These are phyloP conservation scores for Crypturellus tataupa DNA, from an alignment of 2,797 vertebrate genomes.

Conservation along the genomic window DNA sequence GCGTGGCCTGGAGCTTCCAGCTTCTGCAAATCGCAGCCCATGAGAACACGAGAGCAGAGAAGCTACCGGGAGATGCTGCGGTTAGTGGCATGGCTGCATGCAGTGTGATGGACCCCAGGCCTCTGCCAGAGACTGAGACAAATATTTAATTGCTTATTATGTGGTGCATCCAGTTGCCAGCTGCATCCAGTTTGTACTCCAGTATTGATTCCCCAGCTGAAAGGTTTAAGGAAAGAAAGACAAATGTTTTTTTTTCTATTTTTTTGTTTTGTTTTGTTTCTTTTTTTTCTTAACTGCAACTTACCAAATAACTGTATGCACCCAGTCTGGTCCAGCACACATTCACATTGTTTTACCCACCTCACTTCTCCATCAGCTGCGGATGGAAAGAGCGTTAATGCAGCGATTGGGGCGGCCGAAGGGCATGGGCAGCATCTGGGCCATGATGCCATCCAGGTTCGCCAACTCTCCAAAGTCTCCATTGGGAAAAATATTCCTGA, in stretches of 20 bases:
- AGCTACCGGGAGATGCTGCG: background rate
- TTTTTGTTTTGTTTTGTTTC: too few relatives aligned
- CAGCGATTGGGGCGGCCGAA: too few relatives aligned
- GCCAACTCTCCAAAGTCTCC: too few relatives aligned
- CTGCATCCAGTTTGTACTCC: background rate
- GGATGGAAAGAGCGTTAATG: too few relatives aligned
- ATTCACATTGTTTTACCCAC: too few relatives aligned
- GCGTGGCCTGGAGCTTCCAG: background rate
- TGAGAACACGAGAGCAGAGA: background rate
- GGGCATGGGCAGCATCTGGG: background rate
- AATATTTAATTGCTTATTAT: conserved; percentile 22
- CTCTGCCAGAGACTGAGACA: background rate
- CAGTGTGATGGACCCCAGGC: background rate
- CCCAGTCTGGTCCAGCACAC: background rate
- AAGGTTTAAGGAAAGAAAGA: background rate
- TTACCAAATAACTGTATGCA: conserved; percentile 5
- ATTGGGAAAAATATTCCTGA: too few relatives aligned
- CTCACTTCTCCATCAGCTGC: too few relatives aligned
- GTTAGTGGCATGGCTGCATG: background rate
- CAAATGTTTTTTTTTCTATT: background rate
- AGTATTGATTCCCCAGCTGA: conserved; percentile 40
- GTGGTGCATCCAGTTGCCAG: conserved; percentile 14
- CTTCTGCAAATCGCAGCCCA: background rate
- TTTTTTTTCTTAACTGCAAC: background rate
- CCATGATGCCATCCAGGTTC: too few relatives aligned